phyloP scores from a whole-genome alignment of 2,113 vertebrate genomes.

The Azemiops feae region DNA sequence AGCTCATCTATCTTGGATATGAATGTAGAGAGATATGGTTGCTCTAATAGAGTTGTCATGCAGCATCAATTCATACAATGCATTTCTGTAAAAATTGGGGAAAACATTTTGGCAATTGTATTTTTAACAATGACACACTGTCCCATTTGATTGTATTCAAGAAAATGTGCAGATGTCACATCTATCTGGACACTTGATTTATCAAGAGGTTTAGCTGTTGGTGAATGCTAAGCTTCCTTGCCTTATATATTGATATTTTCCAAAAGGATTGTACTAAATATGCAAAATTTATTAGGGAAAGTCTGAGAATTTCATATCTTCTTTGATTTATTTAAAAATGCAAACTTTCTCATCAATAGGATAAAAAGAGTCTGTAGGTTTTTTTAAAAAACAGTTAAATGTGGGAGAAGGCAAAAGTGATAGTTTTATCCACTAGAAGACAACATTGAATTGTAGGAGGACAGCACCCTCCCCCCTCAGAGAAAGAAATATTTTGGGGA shows the following conservation, averaged over 20 bases:
- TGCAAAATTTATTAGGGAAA: background rate
- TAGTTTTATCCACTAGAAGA: too few relatives aligned
- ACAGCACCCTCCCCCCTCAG: too few relatives aligned
- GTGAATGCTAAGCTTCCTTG: background rate
- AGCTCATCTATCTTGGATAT: background rate
- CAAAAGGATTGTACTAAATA: background rate
- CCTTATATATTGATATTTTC: accelerated
- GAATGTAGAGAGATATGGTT: background rate
- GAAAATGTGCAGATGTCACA: background rate
- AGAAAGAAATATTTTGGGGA: too few relatives aligned
- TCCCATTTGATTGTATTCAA: background rate
- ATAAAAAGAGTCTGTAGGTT: background rate
- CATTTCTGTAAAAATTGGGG: background rate
- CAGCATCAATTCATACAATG: background rate
- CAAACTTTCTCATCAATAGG: background rate
- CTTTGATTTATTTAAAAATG: background rate
- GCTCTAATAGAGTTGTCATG: background rate
- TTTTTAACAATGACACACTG: background rate
- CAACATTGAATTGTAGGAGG: too few relatives aligned
- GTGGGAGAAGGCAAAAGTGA: too few relatives aligned
- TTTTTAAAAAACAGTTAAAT: too few relatives aligned
- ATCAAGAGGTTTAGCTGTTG: accelerated
- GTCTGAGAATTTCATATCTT: background rate
- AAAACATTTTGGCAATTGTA: background rate
- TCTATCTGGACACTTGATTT: background rate